These are phyloP conservation scores for Cynopterus sphinx DNA, from an alignment of 2,797 vertebrate species.

Conservation along the genomic window DNA sequence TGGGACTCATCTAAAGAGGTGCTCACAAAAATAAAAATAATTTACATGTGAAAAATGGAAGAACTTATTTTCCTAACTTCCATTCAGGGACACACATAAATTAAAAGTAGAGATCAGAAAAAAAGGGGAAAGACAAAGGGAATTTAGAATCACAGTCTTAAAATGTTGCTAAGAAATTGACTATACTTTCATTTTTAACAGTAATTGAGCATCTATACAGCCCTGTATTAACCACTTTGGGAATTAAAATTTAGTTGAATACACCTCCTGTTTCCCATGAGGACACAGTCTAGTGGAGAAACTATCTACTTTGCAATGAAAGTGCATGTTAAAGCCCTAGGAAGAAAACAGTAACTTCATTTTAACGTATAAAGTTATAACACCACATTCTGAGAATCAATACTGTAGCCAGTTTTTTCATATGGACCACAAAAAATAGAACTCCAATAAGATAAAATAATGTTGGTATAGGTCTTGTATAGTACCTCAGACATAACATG, in stretches of 20 bases:
- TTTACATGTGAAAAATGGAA: neutral
- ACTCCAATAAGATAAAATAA: neutral
- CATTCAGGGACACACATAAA: neutral
- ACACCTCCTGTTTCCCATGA: neutral
- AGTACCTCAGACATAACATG: neutral
- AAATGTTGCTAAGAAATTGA: neutral
- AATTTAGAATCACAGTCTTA: neutral
- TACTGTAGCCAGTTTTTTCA: neutral
- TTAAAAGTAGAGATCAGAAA: neutral
- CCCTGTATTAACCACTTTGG: neutral
- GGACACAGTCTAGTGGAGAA: neutral
- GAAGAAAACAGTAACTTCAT: neutral
- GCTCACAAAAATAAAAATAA: neutral
- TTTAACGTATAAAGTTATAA: neutral
- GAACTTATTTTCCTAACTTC: neutral
- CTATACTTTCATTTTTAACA: neutral
- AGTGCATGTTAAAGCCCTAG: neutral
- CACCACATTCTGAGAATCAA: neutral
- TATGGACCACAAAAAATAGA: neutral
- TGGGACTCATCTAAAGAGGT: neutral
- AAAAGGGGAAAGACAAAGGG: neutral
- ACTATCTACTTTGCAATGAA: neutral
- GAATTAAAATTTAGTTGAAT: neutral
- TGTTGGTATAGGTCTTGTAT: neutral
- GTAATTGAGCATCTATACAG: neutral